Evolutionary conservation across 2,113 vertebrate species (phyloP).

Genomic region (Cavia porcellus): DNA sequence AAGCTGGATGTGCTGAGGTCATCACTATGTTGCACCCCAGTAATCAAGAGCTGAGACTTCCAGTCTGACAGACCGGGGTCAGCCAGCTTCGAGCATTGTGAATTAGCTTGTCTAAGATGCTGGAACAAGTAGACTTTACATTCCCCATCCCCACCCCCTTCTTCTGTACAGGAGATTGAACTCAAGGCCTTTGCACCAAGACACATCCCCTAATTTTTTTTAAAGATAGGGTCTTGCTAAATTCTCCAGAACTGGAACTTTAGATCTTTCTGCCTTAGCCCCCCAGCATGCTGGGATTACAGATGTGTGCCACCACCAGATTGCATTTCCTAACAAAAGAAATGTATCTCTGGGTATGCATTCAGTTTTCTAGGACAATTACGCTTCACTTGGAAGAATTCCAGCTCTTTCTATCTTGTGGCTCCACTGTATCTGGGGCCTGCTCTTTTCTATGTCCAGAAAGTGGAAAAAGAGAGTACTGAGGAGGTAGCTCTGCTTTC

Average conservation of each 20-base stretch:
- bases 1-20: background rate
- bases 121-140: background rate
- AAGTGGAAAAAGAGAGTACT: background rate
- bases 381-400: background rate
- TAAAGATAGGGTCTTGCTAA: background rate
- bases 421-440: background rate
- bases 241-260: background rate
- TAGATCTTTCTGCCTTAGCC: background rate
- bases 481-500: background rate
- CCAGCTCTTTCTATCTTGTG: background rate
- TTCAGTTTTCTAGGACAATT: background rate
- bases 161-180: background rate
- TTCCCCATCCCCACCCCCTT: background rate
- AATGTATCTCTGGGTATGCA: background rate
- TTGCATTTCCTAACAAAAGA: background rate
- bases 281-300: background rate
- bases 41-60: background rate
- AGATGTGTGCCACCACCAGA: background rate
- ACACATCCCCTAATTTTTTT: background rate
- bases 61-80: background rate
- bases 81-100: background rate
- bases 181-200: background rate
- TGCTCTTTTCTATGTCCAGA: background rate
- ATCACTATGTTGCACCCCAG: background rate
- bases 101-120: background rate